phyloP scores from a whole-genome alignment of 2,113 vertebrate species.

The Synchiropus splendidus region DNA sequence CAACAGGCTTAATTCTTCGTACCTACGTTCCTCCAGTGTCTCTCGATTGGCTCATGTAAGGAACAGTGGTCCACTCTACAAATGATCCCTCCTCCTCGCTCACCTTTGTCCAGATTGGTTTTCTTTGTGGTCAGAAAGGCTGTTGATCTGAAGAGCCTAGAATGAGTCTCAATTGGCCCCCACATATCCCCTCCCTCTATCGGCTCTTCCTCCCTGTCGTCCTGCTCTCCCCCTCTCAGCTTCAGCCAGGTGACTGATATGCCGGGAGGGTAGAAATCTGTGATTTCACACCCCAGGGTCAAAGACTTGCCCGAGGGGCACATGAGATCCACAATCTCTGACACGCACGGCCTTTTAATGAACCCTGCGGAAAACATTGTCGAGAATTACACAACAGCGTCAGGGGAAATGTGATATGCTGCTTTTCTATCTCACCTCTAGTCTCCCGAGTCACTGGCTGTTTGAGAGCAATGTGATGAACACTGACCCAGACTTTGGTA shows the following conservation, averaged over 20 bases:
- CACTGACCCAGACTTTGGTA: constrained; percentile 67
- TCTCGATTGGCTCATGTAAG: constrained; percentile 54
- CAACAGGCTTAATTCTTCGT: constrained; percentile 21
- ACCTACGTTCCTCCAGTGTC: constrained; percentile 46
- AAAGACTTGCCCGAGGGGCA: constrained; percentile 15
- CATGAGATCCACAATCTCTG: constrained; percentile 43
- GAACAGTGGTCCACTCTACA: constrained; percentile 66
- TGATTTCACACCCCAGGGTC: constrained; percentile 61
- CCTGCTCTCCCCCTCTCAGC: constrained; percentile 36
- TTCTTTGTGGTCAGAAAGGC: constrained; percentile 37
- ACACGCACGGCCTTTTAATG: constrained; percentile 56
- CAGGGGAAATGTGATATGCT: background rate
- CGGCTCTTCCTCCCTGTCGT: constrained; percentile 52
- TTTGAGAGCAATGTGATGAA: constrained; percentile 68
- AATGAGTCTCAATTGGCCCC: constrained; percentile 57
- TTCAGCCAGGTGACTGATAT: constrained; percentile 62
- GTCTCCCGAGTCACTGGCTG: constrained; percentile 60
- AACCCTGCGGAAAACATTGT: constrained; percentile 47
- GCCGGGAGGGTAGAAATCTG: constrained; percentile 62
- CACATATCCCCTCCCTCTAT: constrained; percentile 53
- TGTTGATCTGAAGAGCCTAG: constrained; percentile 46
- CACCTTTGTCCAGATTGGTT: constrained; percentile 22
- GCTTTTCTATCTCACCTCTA: constrained; percentile 44
- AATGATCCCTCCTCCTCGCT: constrained; percentile 38
- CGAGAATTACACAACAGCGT: background rate